These are phyloP conservation scores for Cyanistes caeruleus DNA, from an alignment of 2,113 vertebrate species.

Conservation along the genomic window DNA sequence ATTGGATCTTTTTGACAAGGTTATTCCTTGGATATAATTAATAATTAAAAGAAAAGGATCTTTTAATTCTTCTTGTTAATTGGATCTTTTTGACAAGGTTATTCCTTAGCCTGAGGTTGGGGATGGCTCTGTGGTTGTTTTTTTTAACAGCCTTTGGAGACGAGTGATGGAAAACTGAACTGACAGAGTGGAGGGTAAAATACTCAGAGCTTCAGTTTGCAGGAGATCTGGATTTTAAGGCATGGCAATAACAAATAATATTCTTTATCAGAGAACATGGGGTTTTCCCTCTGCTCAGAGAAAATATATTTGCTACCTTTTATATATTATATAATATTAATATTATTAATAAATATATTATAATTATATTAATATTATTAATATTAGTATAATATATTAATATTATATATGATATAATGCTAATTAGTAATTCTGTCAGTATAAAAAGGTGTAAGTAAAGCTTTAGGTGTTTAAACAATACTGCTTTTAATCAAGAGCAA, in stretches of 20 bases:
- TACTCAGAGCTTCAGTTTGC: not conserved
- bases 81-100: not conserved
- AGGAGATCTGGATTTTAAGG: not conserved
- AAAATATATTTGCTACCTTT: not conserved
- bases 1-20: not conserved
- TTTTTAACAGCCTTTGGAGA: not conserved
- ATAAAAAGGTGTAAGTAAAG: not conserved
- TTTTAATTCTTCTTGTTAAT: too few relatives aligned
- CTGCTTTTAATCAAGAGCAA: not conserved
- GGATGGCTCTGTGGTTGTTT: not conserved
- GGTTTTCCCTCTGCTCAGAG: accelerated
- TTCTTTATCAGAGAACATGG: not conserved
- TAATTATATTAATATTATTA: too few relatives aligned
- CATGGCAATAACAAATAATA: not conserved
- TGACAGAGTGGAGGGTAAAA: not conserved
- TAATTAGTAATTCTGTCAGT: not conserved
- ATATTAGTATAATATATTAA: too few relatives aligned
- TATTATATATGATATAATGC: not conserved
- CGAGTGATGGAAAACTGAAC: not conserved
- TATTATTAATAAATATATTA: too few relatives aligned
- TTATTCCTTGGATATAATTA: not conserved
- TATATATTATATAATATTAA: not conserved
- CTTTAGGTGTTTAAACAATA: not conserved
- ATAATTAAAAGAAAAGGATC: too few relatives aligned
- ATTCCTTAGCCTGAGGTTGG: not conserved